Percentiles rank a stretch among this genome's conserved stretches.
These are phyloP conservation scores for Drosophila tani DNA, from an alignment of 1,140 invertebrate genomes.

Conservation along the genomic window DNA sequence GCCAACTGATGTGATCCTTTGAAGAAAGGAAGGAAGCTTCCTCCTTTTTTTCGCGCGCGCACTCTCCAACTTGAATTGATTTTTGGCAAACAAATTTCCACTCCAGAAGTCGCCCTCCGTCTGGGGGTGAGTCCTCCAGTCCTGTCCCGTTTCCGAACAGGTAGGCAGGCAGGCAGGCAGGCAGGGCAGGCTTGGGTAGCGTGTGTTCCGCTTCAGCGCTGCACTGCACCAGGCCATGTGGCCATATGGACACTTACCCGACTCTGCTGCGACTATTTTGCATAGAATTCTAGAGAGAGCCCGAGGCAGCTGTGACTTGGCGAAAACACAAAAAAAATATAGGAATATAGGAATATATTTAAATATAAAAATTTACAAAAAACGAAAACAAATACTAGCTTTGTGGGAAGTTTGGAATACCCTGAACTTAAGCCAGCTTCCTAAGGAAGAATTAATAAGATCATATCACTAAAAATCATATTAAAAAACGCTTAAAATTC, in stretches of 20 bases:
- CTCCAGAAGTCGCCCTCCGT: slow-evolving; percentile 22
- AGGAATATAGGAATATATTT: slow-evolving; percentile 2
- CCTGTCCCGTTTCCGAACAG: too few relatives aligned
- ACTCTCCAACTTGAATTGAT: slow-evolving; percentile 55
- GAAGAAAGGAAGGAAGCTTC: too few relatives aligned
- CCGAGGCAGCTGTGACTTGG: slow-evolving; percentile 53
- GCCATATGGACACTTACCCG: slow-evolving; percentile 39
- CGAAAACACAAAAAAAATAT: slow-evolving; percentile 35
- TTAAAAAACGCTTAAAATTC: too few relatives aligned
- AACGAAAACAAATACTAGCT: background rate
- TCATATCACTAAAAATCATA: too few relatives aligned
- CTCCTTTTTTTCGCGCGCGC: slow-evolving; percentile 13
- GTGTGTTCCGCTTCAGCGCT: slow-evolving; percentile 51
- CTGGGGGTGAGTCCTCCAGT: slow-evolving; percentile 13
- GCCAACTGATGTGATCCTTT: slow-evolving; percentile 40
- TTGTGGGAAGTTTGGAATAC: background rate
- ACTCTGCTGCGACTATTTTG: slow-evolving; percentile 48
- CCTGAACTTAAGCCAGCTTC: accelerated
- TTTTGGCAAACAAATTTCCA: slow-evolving; percentile 72
- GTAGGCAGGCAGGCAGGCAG: slow-evolving; percentile 6
- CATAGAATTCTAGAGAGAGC: slow-evolving; percentile 28
- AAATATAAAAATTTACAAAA: background rate
- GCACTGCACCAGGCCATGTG: slow-evolving; percentile 13
- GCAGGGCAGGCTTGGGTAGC: slow-evolving; percentile 29
- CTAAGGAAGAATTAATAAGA: too few relatives aligned